These are phyloP conservation scores for Streblospio benedicti DNA, from an alignment of 1,140 invertebrate species.

Conservation along the genomic window DNA sequence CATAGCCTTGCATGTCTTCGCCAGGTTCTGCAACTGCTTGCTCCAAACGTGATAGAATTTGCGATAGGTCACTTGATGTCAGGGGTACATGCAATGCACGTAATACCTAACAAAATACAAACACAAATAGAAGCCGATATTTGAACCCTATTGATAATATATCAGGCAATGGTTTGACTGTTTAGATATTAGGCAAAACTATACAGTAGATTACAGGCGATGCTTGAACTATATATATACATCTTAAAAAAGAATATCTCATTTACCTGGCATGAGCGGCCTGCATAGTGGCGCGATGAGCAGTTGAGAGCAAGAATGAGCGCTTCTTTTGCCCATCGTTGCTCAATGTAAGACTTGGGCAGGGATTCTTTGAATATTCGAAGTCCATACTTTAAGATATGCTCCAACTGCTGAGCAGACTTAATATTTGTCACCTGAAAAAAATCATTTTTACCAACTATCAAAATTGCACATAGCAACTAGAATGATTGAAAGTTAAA, in stretches of 20 bases:
- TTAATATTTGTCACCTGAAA: no score
- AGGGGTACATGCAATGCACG: conserved; percentile 85
- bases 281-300: conserved; percentile 93
- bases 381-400: conserved; percentile 64
- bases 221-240: no score
- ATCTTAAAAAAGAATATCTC: no score
- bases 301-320: conserved; percentile 89
- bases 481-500: no score
- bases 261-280: conserved; percentile 80
- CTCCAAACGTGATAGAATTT: conserved; percentile 88
- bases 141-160: no score
- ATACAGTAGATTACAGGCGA: no score
- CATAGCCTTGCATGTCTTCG: conserved; percentile 98
- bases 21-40: conserved; percentile 97
- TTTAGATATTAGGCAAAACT: no score
- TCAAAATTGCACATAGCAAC: no score
- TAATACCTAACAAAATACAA: conserved; percentile 65
- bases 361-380: conserved; percentile 82
- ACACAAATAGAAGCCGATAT: no score
- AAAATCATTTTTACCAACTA: no score
- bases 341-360: conserved; percentile 70
- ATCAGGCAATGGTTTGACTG: no score
- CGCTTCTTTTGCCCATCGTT: conserved; percentile 89
- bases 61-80: conserved; percentile 83
- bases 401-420: conserved; percentile 76